A percentile compares a stretch with the other conserved stretches of the same genome.
These are phyloP conservation scores for Garrulus glandarius DNA, from an alignment of 2,797 vertebrate genomes.

Conservation along the genomic window DNA sequence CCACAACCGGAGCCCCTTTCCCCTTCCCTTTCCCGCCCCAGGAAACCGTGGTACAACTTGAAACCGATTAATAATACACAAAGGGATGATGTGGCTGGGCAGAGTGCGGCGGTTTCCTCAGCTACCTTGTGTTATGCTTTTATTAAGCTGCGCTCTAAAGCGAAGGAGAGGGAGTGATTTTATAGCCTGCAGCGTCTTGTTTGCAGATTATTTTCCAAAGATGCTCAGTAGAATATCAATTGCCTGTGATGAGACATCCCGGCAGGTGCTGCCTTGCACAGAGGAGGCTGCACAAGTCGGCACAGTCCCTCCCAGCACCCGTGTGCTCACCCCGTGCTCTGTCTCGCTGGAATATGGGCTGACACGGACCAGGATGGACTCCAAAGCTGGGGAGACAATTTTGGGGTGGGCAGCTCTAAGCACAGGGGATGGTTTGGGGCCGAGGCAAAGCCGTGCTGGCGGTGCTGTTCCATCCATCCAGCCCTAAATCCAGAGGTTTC, in stretches of 20 bases:
- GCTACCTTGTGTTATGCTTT: constrained; percentile 58
- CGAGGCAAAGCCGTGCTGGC: neutral
- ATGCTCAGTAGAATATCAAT: constrained; percentile 76
- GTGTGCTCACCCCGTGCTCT: neutral
- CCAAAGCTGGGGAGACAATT: neutral
- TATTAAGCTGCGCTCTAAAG: constrained; percentile 70
- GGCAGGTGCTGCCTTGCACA: constrained; percentile 50
- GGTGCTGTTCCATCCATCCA: neutral
- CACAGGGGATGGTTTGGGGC: neutral
- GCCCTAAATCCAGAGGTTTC: neutral
- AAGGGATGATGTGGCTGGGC: constrained; percentile 65
- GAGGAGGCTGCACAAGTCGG: constrained; percentile 17
- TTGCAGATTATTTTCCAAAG: constrained; percentile 78
- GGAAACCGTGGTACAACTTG: constrained; percentile 57
- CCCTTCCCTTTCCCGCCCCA: constrained; percentile 43
- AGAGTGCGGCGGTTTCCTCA: constrained; percentile 44
- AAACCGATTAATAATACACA: constrained; percentile 72
- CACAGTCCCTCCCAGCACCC: neutral
- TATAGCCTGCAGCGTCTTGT: constrained; percentile 75
- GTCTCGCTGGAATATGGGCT: accelerated
- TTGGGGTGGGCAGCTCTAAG: neutral
- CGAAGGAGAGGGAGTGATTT: constrained; percentile 62
- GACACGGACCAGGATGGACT: accelerated
- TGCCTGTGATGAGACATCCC: constrained; percentile 64
- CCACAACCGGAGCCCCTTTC: constrained; percentile 30